Evolutionary conservation across 2,113 vertebrate species (phyloP), one percentile per base, ranked within the genome.

Genomic region (Sylvia atricapilla): DNA sequence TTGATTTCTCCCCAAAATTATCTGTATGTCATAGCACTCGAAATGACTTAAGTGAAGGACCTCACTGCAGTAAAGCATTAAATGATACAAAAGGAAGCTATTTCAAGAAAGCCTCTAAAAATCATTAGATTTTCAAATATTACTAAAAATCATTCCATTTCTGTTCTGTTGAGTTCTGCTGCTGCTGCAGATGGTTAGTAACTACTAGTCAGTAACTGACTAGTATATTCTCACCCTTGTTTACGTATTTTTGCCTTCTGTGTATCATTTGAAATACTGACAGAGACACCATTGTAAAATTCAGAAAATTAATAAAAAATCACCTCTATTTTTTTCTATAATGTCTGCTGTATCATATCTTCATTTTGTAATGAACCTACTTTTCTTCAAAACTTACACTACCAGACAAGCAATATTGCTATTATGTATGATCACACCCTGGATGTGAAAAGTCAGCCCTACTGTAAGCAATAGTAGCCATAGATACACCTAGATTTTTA

Each of bases 321-420:
- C 7, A 49, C 1, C 4, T 5, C 9, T 4, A 1, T 15, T 39
- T 46, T 62, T 62, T 76, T 52, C 16, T 43, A 0, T 25, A 33
- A 56, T 21, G 39, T 73, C 28, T 83, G 14, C 16, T 76, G 74
- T 56, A 73, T 22, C 15, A 30, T 22, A 41, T 31, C 39, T 56
- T 74, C 15, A 60, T 73, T 80, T 84, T 3, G 2, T 28, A 79
- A 68, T 30, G 11, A 39, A 79, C 33, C 53, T 73, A 33, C 24
- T 80, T 86, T 62, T 17, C 14, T 78, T 80, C 31, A 58, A 31
- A 84, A 69, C n/a, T 89, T 70, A 7, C 30, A 58, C 35, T 58
- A 66, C 28, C 44, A 81, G 21, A 76, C 11, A 86, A 84, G 23
- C 8, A 78, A 77, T 63, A 70, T 6, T 62, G 20, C 33, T 63